Evolutionary conservation across 2,797 vertebrate species (phyloP).

Genomic region (Octomys mimax): DNA sequence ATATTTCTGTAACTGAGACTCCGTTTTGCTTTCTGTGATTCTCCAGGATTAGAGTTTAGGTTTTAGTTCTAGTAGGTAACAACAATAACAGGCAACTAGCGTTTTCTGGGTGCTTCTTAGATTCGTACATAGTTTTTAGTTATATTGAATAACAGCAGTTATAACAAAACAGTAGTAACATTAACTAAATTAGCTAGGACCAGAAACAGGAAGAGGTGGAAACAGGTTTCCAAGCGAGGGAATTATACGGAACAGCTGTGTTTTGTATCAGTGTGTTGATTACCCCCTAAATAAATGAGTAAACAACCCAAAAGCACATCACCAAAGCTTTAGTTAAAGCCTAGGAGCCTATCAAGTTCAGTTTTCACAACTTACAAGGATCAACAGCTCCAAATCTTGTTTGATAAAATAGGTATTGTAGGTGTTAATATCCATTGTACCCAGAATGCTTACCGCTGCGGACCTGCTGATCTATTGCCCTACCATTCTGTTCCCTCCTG

Average conservation of each 20-base stretch:
- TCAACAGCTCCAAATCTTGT: neutral
- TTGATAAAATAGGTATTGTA: neutral
- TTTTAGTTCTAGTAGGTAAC: neutral
- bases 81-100: neutral
- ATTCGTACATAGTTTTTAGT: neutral
- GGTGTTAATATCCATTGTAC: neutral
- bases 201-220: neutral
- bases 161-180: neutral
- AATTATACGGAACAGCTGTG: neutral
- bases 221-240: neutral
- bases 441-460: fast-evolving
- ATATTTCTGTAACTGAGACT: neutral
- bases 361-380: neutral
- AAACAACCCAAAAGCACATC: neutral
- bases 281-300: neutral
- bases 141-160: neutral
- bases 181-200: neutral
- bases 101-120: neutral
- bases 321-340: neutral
- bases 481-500: no score
- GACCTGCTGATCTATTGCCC: no score
- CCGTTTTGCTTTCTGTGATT: neutral
- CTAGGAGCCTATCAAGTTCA: neutral
- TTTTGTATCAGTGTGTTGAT: neutral
- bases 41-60: neutral